A percentile compares a stretch with the other conserved stretches of the same genome.
Conservation (phyloP, 2,888 invertebrate genomes). For the Mactromeris polynyma region DNA sequence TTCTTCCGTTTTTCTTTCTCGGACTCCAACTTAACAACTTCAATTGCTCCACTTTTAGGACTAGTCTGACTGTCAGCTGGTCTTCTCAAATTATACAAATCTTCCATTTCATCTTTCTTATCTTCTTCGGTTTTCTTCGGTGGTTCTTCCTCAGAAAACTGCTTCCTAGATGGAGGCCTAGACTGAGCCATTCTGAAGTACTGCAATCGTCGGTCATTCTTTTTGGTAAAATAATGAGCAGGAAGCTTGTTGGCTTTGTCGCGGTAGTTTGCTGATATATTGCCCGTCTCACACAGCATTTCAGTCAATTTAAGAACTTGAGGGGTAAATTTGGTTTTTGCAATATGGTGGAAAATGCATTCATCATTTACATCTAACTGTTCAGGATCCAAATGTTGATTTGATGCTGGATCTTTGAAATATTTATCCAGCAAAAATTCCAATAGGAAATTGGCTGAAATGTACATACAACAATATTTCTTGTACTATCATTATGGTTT, state of each 20-base stretch:
- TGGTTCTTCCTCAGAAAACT: not conserved
- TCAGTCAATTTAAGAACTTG: conserved; percentile 72
- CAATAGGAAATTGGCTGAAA: conserved; percentile 64
- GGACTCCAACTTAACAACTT: conserved; percentile 46
- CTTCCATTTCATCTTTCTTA: conserved; percentile 27
- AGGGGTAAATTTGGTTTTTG: conserved; percentile 68
- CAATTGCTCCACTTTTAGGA: conserved; percentile 17
- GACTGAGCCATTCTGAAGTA: conserved; percentile 58
- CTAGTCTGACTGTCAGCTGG: conserved; percentile 35
- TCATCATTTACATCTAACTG: conserved; percentile 68
- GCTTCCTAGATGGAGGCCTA: conserved; percentile 27
- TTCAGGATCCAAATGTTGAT: conserved; percentile 69
- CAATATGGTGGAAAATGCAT: conserved; percentile 72
- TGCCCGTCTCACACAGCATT: conserved; percentile 71
- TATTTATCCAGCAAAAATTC: conserved; percentile 73
- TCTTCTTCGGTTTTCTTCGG: not conserved
- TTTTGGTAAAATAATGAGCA: conserved; percentile 72
- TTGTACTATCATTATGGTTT: not conserved
- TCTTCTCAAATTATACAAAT: conserved; percentile 28
- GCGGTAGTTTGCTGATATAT: conserved; percentile 68
- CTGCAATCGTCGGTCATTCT: conserved; percentile 75
- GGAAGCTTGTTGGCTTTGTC: conserved; percentile 78
- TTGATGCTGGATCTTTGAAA: conserved; percentile 66
- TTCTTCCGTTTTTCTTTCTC: conserved; percentile 61
- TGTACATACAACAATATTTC: not conserved